These are phyloP conservation scores for Desmodus rotundus DNA, from an alignment of 2,113 vertebrate species.

Conservation along the genomic window DNA sequence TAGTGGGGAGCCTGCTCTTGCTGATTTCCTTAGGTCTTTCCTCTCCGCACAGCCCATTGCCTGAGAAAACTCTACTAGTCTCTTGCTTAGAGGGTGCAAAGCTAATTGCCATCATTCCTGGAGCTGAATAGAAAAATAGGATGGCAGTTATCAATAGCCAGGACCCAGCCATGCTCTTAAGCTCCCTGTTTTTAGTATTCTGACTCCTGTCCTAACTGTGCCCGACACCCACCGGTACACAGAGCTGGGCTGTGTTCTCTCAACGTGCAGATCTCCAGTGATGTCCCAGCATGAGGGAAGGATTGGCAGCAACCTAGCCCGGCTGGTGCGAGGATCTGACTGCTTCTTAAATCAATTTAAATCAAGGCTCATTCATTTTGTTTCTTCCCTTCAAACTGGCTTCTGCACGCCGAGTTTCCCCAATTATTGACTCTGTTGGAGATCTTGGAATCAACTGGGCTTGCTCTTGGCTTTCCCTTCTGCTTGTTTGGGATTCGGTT, in stretches of 20 bases:
- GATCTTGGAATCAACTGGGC: not conserved
- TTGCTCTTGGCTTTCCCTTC: not conserved
- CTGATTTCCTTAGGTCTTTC: not conserved
- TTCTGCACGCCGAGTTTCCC: not conserved
- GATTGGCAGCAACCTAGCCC: not conserved
- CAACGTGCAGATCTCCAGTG: not conserved
- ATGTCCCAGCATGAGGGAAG: not conserved
- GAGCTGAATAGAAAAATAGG: not conserved
- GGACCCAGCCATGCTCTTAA: not conserved
- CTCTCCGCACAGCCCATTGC: not conserved
- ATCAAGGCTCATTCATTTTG: not conserved
- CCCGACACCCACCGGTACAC: no score
- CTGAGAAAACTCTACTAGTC: not conserved
- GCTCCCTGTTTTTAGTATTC: not conserved
- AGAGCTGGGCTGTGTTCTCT: not conserved
- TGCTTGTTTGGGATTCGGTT: not conserved
- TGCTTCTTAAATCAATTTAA: conserved; percentile 36
- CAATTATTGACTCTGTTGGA: not conserved
- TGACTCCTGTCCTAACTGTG: not conserved
- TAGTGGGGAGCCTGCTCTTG: not conserved
- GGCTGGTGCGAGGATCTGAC: not conserved
- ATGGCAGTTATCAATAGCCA: not conserved
- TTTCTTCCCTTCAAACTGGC: not conserved
- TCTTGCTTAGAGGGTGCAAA: not conserved
- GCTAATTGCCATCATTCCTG: not conserved